phyloP scores from a whole-genome alignment of 1,140 invertebrate genomes.

The Polypedilum vanderplanki region DNA sequence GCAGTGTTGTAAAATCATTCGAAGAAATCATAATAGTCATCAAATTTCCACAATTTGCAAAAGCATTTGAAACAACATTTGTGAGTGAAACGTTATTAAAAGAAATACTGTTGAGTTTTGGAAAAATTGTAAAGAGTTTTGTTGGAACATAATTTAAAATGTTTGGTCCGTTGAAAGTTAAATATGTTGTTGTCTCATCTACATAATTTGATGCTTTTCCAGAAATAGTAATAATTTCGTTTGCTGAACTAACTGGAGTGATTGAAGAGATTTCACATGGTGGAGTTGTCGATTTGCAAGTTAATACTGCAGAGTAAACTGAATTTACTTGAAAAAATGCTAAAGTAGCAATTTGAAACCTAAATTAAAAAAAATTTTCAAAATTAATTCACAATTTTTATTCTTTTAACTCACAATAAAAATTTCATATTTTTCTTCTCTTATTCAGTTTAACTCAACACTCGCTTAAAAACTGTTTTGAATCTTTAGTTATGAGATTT shows the following conservation, averaged over 20 bases:
- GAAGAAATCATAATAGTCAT: neutral
- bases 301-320: neutral
- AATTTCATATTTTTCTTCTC: no score
- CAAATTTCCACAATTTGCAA: neutral
- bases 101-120: neutral
- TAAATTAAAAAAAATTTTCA: no score
- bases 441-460: no score
- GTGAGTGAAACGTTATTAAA: neutral
- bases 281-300: neutral
- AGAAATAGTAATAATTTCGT: neutral
- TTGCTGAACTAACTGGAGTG: neutral
- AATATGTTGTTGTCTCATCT: neutral
- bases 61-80: neutral
- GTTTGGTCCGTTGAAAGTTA: neutral
- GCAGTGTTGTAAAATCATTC: neutral
- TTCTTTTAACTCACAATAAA: no score
- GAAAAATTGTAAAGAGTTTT: neutral
- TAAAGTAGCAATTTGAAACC: no score
- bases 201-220: neutral
- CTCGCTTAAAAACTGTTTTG: no score
- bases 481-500: no score
- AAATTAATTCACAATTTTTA: no score
- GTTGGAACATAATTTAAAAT: neutral
- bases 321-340: neutral
- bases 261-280: neutral